These are phyloP conservation scores for Cuculus canorus DNA, from an alignment of 2,797 vertebrate species.

Conservation along the genomic window DNA sequence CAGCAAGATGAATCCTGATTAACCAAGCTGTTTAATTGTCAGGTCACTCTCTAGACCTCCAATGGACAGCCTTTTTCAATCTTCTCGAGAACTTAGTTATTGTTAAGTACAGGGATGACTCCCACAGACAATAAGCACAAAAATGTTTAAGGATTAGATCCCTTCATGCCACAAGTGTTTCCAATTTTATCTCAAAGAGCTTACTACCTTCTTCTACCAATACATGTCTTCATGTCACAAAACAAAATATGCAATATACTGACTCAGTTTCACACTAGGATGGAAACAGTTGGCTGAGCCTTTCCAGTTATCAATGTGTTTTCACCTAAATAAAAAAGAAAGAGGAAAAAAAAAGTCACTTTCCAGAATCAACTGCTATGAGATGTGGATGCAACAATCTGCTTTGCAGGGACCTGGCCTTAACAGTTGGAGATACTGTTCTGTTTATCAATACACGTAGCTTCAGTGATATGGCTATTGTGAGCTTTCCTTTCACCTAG, in stretches of 20 bases:
- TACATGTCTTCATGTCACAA: neutral
- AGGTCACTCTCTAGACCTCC: neutral
- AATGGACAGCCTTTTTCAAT: neutral
- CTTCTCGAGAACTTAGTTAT: neutral
- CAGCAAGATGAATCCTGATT: neutral
- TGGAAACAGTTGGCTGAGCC: neutral
- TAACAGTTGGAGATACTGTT: neutral
- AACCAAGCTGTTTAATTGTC: neutral
- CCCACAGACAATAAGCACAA: neutral
- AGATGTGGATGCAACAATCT: neutral
- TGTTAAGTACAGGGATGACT: neutral
- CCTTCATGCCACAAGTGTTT: neutral
- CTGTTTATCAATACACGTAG: neutral
- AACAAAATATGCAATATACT: neutral
- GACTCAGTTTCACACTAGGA: neutral
- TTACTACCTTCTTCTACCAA: neutral
- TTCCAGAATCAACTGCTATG: neutral
- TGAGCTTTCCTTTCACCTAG: neutral
- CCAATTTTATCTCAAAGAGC: neutral
- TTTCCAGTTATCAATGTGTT: neutral
- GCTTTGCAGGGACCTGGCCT: neutral
- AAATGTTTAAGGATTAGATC: neutral
- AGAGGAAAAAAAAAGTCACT: accelerated
- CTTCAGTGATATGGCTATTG: neutral
- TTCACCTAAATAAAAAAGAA: accelerated